phyloP scores from a whole-genome alignment of 2,888 invertebrate genomes.

The Lycia hirtaria region DNA sequence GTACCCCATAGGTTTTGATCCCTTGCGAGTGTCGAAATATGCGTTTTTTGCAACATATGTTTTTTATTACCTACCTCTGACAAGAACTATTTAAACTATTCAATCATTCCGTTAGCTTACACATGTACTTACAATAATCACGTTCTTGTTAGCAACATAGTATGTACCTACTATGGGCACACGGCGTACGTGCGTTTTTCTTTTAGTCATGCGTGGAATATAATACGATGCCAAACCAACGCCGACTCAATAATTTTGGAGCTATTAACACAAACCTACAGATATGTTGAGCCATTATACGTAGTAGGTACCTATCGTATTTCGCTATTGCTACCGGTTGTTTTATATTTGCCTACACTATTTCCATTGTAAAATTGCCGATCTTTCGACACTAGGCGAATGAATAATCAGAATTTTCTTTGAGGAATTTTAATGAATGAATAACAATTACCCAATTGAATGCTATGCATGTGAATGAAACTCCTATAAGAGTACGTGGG shows the following conservation, averaged over 20 bases:
- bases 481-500: constrained; percentile 1
- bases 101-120: too few relatives aligned
- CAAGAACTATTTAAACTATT: too few relatives aligned
- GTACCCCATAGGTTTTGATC: too few relatives aligned
- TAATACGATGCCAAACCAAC: constrained; percentile 8
- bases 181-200: constrained; percentile 8
- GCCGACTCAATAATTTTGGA: constrained; percentile 17
- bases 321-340: neutral
- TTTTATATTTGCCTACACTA: neutral
- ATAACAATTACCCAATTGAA: neutral
- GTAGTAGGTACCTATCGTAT: neutral
- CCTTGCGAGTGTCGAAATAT: too few relatives aligned
- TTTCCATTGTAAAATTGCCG: neutral
- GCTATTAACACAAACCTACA: neutral
- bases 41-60: too few relatives aligned
- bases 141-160: neutral
- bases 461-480: constrained; percentile 3
- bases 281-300: neutral
- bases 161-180: neutral
- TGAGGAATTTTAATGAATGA: too few relatives aligned
- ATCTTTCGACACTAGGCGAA: neutral
- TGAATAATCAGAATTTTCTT: too few relatives aligned
- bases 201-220: constrained; percentile 20
- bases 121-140: neutral
- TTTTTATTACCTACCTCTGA: too few relatives aligned